Evolutionary conservation across 30 jellyfish, hydroid and myxozoan genomes (phyloP), one percentile per base, ranked within the genome.

Genomic region (Cassiopea andromeda): DNA sequence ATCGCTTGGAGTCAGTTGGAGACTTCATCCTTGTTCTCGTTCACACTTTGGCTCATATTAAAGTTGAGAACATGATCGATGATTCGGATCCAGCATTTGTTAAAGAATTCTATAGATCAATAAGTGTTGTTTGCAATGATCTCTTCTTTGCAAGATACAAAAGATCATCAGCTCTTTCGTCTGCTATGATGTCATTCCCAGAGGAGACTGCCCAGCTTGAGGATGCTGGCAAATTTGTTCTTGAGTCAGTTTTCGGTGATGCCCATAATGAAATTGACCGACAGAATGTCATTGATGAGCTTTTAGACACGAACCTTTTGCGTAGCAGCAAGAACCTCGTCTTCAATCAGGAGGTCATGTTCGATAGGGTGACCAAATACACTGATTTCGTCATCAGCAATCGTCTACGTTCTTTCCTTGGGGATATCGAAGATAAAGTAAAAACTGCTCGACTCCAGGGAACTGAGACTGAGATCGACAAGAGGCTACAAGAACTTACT

Each of bases 161-260:
- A 69, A 87, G 93, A 54, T 94, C 97, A n/a, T 79, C 90, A n/a
- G 98, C 98, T 14, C 75, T 94, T 69, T 87, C 95, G 59, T 84
- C 93, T 14, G 97, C 97, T 10, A 66, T 93, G 90, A 48, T 89
- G 81, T 77, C 94, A 44, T 85, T 80, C 90, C 97, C 97, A 2
- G 96, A 90, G 48, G 94, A 89, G 47, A 82, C 94, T 1, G 27
- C 44, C 70, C 71, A 70, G 78, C 81, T 81, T 8, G 97, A 94
- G 72, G 96, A 87, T 46, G 95, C 97, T 45, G 98, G 97, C 19
- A 86, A 83, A 73, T 75, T 84, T 48, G 94, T 90, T 44, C 80
- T 94, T 54, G 98, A 94, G 68, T 85, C 96, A 27, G 93, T 94
- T 67, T 94, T 94, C 80, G 99, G 97, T 15, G 98, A 96, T 77